Evolutionary conservation across 2,113 vertebrate genomes (phyloP).

Genomic region (Hemiscyllium ocellatum): DNA sequence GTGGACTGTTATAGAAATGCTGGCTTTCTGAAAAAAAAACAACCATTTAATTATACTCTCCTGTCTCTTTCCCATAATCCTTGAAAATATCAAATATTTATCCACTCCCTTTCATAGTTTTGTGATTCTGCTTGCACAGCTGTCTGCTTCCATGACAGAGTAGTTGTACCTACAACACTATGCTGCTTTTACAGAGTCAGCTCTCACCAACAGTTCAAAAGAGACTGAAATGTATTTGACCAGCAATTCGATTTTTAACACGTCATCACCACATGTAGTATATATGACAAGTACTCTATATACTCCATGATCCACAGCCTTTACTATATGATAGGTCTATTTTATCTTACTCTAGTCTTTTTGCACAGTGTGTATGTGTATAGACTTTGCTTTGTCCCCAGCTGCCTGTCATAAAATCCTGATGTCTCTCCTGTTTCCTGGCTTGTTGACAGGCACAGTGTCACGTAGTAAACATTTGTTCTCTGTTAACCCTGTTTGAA

Average conservation of each 20-base stretch:
- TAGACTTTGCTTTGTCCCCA: neutral
- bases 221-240: neutral
- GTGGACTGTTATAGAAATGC: neutral
- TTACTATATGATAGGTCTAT: neutral
- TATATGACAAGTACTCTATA: neutral
- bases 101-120: neutral
- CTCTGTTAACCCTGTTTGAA: conserved; percentile 30
- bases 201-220: neutral
- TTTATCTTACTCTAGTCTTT: neutral
- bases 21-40: neutral
- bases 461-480: conserved; percentile 22
- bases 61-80: neutral
- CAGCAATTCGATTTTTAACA: neutral
- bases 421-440: neutral
- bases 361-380: neutral
- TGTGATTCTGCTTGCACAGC: neutral
- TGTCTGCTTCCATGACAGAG: neutral
- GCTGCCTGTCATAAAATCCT: conserved; percentile 17
- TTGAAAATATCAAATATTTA: neutral
- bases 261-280: neutral
- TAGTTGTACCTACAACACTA: too few relatives aligned
- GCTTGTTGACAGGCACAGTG: conserved; percentile 13
- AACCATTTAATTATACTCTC: neutral
- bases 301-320: neutral
- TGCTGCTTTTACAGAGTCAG: neutral